Evolutionary conservation across 2,888 invertebrate species (phyloP).

Genomic region (Hirtodrosophila trivittata): DNA sequence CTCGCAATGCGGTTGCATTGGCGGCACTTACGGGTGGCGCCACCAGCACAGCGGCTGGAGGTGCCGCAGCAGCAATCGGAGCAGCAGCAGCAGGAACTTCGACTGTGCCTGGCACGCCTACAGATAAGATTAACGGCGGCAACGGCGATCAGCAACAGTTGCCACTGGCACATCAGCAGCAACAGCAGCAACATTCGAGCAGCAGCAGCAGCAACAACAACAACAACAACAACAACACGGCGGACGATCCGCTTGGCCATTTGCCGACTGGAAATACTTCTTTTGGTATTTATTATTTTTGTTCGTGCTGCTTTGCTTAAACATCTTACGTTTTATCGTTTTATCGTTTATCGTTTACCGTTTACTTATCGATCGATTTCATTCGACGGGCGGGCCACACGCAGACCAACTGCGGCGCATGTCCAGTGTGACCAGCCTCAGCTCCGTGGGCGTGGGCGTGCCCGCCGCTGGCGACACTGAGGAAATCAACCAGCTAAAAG

Average conservation of each 20-base stretch:
- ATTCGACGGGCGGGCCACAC: conserved; percentile 9
- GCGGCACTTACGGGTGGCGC: conserved; percentile 34
- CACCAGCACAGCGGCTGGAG: conserved; percentile 2
- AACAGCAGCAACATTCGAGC: conserved; percentile 30
- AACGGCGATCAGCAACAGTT: conserved; percentile 21
- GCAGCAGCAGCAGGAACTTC: conserved; percentile 28
- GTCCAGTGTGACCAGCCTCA: conserved; percentile 70
- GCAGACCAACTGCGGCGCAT: conserved; percentile 84
- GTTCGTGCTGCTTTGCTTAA: conserved; percentile 21
- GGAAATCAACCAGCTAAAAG: conserved; percentile 84
- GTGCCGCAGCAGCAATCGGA: conserved; percentile 29
- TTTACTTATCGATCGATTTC: conserved; percentile 10
- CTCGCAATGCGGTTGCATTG: conserved; percentile 75
- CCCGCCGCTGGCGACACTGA: conserved; percentile 77
- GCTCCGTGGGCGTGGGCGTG: conserved; percentile 62
- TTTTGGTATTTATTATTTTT: conserved; percentile 79
- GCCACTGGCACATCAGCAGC: conserved; percentile 38
- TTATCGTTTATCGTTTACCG: conserved; percentile 18
- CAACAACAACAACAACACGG: conserved; percentile 40
- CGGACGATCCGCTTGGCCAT: conserved; percentile 79
- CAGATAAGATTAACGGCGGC: conserved; percentile 8
- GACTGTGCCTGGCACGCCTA: conserved; percentile 14
- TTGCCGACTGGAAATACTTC: conserved; percentile 80
- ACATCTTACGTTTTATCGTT: conserved; percentile 35
- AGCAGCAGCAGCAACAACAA: conserved; percentile 29